These are phyloP conservation scores for Malurus splendens DNA, from an alignment of 2,797 vertebrate genomes.

Conservation along the genomic window DNA sequence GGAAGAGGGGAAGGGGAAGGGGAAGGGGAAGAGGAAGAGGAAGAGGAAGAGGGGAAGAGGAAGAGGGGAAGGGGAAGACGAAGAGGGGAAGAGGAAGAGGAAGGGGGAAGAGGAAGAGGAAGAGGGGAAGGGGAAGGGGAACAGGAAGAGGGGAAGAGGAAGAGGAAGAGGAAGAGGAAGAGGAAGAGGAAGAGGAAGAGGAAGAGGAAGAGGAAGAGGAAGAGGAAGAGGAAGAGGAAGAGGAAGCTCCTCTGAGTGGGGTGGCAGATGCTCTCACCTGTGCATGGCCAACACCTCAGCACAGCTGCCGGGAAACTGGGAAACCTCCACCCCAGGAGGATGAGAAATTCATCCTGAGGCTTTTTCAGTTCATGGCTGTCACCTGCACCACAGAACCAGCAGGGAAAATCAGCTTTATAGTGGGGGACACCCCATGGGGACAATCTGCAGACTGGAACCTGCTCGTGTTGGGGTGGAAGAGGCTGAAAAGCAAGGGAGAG, in stretches of 20 bases:
- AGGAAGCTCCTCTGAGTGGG: not conserved
- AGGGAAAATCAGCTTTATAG: not conserved
- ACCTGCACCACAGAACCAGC: not conserved
- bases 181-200: no score
- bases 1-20: not conserved
- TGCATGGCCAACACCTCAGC: not conserved
- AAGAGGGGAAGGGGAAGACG: no score
- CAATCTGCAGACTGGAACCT: accelerated
- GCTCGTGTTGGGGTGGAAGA: not conserved
- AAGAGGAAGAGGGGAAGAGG: not conserved
- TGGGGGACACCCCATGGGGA: accelerated
- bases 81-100: no score
- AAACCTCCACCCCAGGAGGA: not conserved
- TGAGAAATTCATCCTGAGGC: not conserved
- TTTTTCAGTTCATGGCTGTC: not conserved
- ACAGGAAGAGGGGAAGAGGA: no score
- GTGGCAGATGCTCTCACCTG: not conserved
- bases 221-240: not conserved
- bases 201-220: not conserved
- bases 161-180: not conserved
- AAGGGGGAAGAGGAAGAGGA: no score
- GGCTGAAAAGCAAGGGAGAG: not conserved
- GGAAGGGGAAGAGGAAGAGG: not conserved
- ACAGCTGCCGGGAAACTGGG: not conserved
- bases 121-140: no score